Conservation (phyloP, 2,797 vertebrate species). For the Setipinna tenuifilis region DNA sequence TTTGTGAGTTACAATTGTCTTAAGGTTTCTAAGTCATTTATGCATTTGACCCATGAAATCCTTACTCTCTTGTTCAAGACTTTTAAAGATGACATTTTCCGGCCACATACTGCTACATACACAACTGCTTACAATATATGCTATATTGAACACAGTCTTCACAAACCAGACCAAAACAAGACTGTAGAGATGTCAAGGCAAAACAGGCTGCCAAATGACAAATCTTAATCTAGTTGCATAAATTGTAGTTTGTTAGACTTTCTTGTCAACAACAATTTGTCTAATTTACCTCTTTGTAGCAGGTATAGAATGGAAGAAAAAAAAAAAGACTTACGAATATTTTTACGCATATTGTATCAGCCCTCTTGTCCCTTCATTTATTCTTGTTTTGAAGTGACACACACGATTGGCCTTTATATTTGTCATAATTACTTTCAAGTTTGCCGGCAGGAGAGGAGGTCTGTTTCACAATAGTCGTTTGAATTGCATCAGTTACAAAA, state of each 20-base stretch:
- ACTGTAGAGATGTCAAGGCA: background rate
- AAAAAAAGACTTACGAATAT: no score
- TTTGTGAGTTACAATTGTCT: background rate
- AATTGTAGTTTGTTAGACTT: background rate
- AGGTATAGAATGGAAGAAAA: no score
- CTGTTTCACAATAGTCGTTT: conserved; percentile 11
- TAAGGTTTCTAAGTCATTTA: background rate
- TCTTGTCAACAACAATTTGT: background rate
- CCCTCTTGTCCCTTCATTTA: background rate
- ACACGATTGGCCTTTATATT: background rate
- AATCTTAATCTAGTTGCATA: background rate
- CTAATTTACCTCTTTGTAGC: no score
- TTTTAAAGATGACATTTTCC: no score
- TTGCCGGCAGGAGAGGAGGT: background rate
- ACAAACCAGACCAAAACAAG: no score
- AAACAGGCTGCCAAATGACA: background rate
- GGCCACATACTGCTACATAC: no score
- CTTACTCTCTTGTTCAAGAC: background rate
- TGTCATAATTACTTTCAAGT: background rate
- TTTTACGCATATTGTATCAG: background rate
- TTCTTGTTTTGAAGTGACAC: background rate
- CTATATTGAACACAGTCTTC: no score
- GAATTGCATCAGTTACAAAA: conserved; percentile 19
- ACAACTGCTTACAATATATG: no score
- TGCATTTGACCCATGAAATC: background rate